These are phyloP conservation scores for Athetis lepigone DNA, from an alignment of 2,888 invertebrate species.

Conservation along the genomic window DNA sequence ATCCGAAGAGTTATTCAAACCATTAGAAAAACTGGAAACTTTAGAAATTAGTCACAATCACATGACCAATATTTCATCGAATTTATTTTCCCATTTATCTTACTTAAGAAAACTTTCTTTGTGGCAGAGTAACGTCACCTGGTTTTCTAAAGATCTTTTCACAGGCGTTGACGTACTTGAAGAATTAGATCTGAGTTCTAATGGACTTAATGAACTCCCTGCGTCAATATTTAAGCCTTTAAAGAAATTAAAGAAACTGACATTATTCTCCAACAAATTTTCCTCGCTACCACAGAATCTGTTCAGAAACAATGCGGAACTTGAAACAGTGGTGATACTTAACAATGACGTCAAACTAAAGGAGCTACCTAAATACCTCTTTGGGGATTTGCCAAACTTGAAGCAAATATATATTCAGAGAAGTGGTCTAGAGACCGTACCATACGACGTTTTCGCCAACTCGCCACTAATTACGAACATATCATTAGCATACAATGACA, in stretches of 20 bases:
- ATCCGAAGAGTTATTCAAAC: slow-evolving; percentile 90
- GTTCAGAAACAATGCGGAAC: slow-evolving; percentile 89
- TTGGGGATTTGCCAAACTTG: slow-evolving; percentile 91
- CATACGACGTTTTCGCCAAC: slow-evolving; percentile 91
- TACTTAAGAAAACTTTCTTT: slow-evolving; percentile 92
- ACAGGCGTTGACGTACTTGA: slow-evolving; percentile 91
- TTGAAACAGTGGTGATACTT: slow-evolving; percentile 89
- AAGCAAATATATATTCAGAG: slow-evolving; percentile 90
- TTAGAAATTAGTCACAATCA: slow-evolving; percentile 93
- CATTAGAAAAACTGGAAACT: slow-evolving; percentile 89
- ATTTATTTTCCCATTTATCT: slow-evolving; percentile 91
- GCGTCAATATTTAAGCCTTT: slow-evolving; percentile 91
- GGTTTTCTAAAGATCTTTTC: slow-evolving; percentile 92
- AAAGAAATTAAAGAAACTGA: slow-evolving; percentile 91
- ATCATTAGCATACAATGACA: slow-evolving; percentile 91
- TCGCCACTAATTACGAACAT: slow-evolving; percentile 91
- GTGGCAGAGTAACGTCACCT: slow-evolving; percentile 92
- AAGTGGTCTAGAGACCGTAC: slow-evolving; percentile 90
- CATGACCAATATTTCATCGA: slow-evolving; percentile 91
- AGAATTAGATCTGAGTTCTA: slow-evolving; percentile 93
- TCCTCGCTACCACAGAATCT: slow-evolving; percentile 91
- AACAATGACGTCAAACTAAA: slow-evolving; percentile 91
- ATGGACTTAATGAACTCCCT: slow-evolving; percentile 91
- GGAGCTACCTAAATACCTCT: slow-evolving; percentile 90
- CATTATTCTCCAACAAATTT: slow-evolving; percentile 93